phyloP scores from a whole-genome alignment of 2,888 invertebrate species.

The Nycteola revayana region DNA sequence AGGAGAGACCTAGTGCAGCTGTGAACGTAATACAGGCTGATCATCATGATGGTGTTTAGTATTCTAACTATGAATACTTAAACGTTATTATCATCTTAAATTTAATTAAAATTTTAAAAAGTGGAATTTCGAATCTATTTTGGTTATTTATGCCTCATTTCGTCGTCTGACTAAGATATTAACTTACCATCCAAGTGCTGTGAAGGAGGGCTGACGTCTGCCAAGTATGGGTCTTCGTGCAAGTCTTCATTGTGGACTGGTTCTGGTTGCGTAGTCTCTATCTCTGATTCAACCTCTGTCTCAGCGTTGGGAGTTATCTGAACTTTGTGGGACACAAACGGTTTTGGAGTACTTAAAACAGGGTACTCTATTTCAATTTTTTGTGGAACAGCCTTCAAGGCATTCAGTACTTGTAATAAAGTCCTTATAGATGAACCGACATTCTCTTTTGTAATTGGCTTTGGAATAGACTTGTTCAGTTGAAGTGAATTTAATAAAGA shows the following conservation, averaged over 20 bases:
- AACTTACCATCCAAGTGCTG: constrained; percentile 71
- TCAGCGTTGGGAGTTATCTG: constrained; percentile 47
- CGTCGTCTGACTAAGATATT: too few species aligned
- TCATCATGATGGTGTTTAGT: too few species aligned
- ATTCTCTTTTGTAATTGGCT: constrained; percentile 88
- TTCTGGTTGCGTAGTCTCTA: constrained; percentile 11
- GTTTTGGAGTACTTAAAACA: constrained; percentile 61
- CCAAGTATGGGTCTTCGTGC: constrained; percentile 60
- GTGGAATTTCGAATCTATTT: too few species aligned
- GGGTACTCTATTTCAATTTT: constrained; percentile 60
- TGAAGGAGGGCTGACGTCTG: constrained; percentile 59
- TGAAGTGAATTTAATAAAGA: constrained; percentile 88
- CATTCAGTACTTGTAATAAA: constrained; percentile 87
- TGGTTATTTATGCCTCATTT: too few species aligned
- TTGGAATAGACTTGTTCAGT: constrained; percentile 88
- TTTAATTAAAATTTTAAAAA: too few species aligned
- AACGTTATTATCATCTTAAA: too few species aligned
- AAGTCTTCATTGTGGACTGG: constrained; percentile 43
- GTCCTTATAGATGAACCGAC: constrained; percentile 90
- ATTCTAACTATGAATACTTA: too few species aligned
- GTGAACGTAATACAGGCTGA: too few species aligned
- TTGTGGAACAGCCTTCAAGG: constrained; percentile 79
- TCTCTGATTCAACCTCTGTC: constrained; percentile 5
- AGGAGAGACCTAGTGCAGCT: too few species aligned
- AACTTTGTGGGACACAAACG: constrained; percentile 50